A percentile compares a stretch with the other conserved stretches of the same genome.
These are phyloP conservation scores for Propithecus perrieri DNA, from an alignment of 2,797 vertebrate genomes.

Conservation along the genomic window DNA sequence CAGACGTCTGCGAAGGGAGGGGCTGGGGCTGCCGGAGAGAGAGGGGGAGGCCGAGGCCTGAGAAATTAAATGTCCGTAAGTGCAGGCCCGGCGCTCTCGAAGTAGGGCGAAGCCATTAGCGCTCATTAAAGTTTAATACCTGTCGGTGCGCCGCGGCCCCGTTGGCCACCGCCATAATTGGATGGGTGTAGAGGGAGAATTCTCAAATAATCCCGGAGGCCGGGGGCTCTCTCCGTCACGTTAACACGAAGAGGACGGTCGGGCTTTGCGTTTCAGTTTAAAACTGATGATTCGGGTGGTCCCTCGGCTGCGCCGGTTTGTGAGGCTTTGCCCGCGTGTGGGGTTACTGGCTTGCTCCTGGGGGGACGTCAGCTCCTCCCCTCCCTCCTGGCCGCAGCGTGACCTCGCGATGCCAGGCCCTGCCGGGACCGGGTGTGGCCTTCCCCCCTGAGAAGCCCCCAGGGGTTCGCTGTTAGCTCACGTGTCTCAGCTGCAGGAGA, in stretches of 20 bases:
- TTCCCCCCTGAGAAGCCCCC: not conserved
- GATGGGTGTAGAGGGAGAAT: conserved; percentile 87
- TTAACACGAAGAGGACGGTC: conserved; percentile 63
- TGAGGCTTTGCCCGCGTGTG: not conserved
- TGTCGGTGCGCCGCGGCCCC: conserved; percentile 83
- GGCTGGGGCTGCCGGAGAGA: not conserved
- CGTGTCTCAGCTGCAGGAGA: no score
- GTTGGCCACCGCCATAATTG: conserved; percentile 84
- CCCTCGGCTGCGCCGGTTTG: not conserved
- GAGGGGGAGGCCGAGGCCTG: conserved; percentile 80
- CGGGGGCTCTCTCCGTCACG: conserved; percentile 80
- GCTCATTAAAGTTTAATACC: conserved; percentile 90
- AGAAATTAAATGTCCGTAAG: conserved; percentile 88
- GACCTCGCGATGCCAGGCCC: not conserved
- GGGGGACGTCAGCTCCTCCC: not conserved
- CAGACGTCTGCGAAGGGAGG: conserved; percentile 83
- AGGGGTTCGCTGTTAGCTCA: accelerated
- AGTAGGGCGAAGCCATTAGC: conserved; percentile 88
- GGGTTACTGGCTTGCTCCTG: not conserved
- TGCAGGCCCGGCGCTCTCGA: conserved; percentile 81
- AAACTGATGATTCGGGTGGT: conserved; percentile 53
- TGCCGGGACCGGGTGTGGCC: not conserved
- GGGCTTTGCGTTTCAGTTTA: conserved; percentile 72
- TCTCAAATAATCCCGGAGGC: conserved; percentile 83
- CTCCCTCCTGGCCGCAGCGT: accelerated